Conservation (phyloP, 2,888 invertebrate genomes). For the Lymantria dispar region DNA sequence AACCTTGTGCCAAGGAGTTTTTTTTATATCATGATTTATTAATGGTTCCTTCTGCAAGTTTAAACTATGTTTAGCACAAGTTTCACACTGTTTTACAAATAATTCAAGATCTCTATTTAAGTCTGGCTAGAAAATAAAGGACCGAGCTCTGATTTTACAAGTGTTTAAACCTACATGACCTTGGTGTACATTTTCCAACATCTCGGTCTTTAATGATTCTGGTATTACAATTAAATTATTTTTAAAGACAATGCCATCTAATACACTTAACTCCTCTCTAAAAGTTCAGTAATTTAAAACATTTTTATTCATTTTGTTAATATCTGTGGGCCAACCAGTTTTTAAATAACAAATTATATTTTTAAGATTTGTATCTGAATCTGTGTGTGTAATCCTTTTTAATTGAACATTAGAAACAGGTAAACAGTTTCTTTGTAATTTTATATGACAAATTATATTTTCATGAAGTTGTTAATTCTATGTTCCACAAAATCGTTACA, state of each 20-base stretch:
- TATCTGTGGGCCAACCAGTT: constrained; percentile 2
- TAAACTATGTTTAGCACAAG: background rate
- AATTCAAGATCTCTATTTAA: constrained; percentile 7
- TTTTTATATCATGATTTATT: background rate
- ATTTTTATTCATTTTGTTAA: background rate
- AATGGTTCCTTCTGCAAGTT: background rate
- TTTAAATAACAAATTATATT: background rate
- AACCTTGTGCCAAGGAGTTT: background rate
- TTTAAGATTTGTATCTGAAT: background rate
- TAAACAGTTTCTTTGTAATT: background rate
- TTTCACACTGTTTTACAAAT: background rate
- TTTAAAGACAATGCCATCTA: constrained; percentile 11
- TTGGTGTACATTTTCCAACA: constrained; percentile 5
- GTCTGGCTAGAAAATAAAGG: constrained; percentile 8
- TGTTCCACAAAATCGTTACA: background rate
- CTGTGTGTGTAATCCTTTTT: constrained; percentile 1
- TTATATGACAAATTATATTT: constrained; percentile 1
- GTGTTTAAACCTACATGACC: constrained; percentile 2
- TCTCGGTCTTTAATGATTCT: background rate
- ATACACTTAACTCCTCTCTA: constrained; percentile 5
- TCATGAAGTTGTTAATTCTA: no score
- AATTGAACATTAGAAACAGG: constrained; percentile 1
- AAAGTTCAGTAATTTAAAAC: constrained; percentile 1
- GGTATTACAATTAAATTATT: constrained; percentile 9
- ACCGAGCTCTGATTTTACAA: constrained; percentile 5